Percentiles rank a stretch among this genome's conserved stretches.
phyloP scores from a whole-genome alignment of 2,888 invertebrate genomes.

The Physocephala rufipes region DNA sequence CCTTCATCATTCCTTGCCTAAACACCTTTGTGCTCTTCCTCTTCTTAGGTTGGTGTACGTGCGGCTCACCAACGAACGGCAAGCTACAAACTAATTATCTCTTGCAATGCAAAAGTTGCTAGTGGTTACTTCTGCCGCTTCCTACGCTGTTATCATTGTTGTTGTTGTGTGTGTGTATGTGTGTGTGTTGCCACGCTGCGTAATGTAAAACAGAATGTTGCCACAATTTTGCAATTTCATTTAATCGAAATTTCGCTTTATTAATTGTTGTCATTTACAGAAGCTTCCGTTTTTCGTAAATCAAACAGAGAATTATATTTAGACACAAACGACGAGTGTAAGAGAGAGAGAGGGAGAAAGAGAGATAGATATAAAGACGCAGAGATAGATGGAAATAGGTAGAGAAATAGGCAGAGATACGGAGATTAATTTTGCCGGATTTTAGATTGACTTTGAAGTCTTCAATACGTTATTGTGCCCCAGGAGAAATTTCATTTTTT shows the following conservation, averaged over 20 bases:
- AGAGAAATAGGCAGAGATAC: background rate
- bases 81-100: conserved; percentile 57
- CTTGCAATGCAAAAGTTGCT: conserved; percentile 55
- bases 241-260: conserved; percentile 33
- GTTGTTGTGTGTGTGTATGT: conserved; percentile 21
- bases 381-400: background rate
- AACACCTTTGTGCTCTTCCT: background rate
- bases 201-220: conserved; percentile 23
- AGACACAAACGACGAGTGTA: background rate
- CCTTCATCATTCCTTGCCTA: background rate
- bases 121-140: conserved; percentile 6
- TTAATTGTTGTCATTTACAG: conserved; percentile 34
- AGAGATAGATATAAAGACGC: too few relatives aligned
- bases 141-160: conserved; percentile 6
- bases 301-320: conserved; percentile 8
- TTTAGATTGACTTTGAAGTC: background rate
- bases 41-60: background rate
- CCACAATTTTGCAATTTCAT: conserved; percentile 35
- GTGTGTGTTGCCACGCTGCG: conserved; percentile 13
- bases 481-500: too few relatives aligned
- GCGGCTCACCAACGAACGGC: conserved; percentile 23
- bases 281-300: conserved; percentile 27
- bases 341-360: too few relatives aligned
- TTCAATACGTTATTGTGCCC: background rate
- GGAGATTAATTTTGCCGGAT: background rate